Evolutionary conservation across 1,140 invertebrate genomes (phyloP).

Genomic region (Lutraria rhynchaena): DNA sequence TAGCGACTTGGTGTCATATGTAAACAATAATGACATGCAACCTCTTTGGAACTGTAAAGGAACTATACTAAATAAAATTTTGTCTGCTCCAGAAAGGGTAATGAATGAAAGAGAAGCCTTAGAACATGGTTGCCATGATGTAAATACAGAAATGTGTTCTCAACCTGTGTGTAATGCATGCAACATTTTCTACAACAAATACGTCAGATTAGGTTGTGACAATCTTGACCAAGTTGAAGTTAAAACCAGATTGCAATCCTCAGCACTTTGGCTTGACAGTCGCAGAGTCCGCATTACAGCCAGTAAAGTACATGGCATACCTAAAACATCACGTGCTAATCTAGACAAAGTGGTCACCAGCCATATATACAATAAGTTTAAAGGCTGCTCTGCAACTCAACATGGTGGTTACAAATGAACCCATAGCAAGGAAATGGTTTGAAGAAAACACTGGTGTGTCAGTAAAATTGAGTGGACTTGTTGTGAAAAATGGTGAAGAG

Average conservation of each 20-base stretch:
- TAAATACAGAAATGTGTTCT: neutral
- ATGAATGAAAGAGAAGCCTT: neutral
- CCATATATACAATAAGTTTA: constrained; percentile 35
- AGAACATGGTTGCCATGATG: neutral
- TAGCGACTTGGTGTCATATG: neutral
- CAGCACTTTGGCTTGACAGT: constrained; percentile 20
- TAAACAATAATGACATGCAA: neutral
- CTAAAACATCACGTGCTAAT: constrained; percentile 19
- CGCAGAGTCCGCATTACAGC: constrained; percentile 25
- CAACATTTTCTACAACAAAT: constrained; percentile 11
- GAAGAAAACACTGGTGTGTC: constrained; percentile 1
- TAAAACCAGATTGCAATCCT: neutral
- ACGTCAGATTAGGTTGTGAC: neutral
- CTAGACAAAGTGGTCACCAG: constrained; percentile 17
- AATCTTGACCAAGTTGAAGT: neutral
- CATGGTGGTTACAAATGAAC: constrained; percentile 35
- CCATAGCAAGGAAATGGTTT: constrained; percentile 39
- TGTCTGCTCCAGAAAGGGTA: constrained; percentile 12
- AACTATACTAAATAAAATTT: constrained; percentile 9
- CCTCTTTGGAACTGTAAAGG: constrained; percentile 23
- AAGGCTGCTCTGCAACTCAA: neutral
- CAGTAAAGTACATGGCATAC: constrained; percentile 21
- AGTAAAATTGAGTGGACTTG: constrained; percentile 13
- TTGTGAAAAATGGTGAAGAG: neutral
- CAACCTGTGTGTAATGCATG: neutral